phyloP scores from a whole-genome alignment of 1,140 invertebrate genomes.

The Conus ventricosus region DNA sequence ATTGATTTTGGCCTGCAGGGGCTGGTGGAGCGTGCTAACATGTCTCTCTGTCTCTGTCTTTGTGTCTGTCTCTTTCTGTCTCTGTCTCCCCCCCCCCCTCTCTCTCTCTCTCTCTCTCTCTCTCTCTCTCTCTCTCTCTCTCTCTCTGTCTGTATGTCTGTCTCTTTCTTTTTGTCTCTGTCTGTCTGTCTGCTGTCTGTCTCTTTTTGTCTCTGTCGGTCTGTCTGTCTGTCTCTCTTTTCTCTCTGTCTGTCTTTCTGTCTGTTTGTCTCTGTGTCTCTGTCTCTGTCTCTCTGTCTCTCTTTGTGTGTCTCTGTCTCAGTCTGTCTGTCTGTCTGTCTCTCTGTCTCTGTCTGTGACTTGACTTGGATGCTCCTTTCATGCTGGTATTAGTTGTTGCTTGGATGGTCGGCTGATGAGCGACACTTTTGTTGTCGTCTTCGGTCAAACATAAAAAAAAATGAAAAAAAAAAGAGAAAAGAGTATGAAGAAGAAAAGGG shows the following conservation, averaged over 20 bases:
- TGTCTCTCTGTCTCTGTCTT: not conserved
- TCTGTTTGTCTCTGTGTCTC: too few relatives aligned
- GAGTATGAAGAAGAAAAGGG: not conserved
- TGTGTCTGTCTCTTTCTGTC: not conserved
- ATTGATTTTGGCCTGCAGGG: not conserved
- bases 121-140: not conserved
- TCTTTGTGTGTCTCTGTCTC: too few relatives aligned
- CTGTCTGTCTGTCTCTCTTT: too few relatives aligned
- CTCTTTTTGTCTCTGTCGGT: not conserved
- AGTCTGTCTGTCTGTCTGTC: not conserved
- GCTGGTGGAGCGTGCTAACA: not conserved
- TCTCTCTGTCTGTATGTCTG: not conserved
- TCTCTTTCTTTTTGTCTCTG: not conserved
- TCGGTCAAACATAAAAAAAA: not conserved
- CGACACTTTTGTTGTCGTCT: not conserved
- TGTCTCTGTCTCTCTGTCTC: too few relatives aligned
- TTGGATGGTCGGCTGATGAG: not conserved
- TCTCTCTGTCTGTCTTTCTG: too few relatives aligned
- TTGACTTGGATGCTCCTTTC: not conserved
- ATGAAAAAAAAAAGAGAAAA: not conserved
- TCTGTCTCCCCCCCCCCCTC: not conserved
- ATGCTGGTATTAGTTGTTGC: not conserved
- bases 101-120: not conserved
- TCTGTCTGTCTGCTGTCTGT: not conserved
- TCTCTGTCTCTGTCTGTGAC: not conserved